phyloP scores from a whole-genome alignment of 2,888 invertebrate species.

The Globia sparganii region DNA sequence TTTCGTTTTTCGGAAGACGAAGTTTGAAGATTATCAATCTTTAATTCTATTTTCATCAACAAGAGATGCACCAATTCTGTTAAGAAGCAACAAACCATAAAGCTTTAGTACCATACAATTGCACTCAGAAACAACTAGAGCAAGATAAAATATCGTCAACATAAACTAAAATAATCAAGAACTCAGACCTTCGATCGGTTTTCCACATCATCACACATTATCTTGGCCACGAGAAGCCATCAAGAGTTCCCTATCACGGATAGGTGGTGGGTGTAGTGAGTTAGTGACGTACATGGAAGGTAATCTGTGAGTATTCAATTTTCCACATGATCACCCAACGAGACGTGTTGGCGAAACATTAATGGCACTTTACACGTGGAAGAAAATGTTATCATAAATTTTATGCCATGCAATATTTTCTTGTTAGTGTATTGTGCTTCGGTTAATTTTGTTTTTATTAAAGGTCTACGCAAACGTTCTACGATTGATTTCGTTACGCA shows the following conservation, averaged over 20 bases:
- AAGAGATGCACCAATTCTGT: not conserved
- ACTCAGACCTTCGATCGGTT: constrained; percentile 21
- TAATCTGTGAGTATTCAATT: constrained; percentile 59
- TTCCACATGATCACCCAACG: constrained; percentile 62
- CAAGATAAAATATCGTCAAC: constrained; percentile 27
- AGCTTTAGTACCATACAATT: constrained; percentile 9
- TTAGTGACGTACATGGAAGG: constrained; percentile 60
- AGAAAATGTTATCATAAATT: constrained; percentile 28
- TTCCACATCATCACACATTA: constrained; percentile 48
- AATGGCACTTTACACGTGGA: constrained; percentile 30
- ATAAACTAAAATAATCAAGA: constrained; percentile 22
- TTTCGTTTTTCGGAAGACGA: not conserved
- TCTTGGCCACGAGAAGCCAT: constrained; percentile 48
- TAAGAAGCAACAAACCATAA: constrained; percentile 5
- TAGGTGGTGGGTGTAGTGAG: constrained; percentile 56
- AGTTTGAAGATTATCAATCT: not conserved
- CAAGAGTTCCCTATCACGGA: constrained; percentile 37
- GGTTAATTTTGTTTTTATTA: not conserved
- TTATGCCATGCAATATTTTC: not conserved
- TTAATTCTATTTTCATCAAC: not conserved
- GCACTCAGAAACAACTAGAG: constrained; percentile 20
- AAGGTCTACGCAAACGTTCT: not conserved
- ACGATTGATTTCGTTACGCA: not conserved
- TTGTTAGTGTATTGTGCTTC: not conserved
- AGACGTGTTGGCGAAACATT: constrained; percentile 53